These are phyloP conservation scores for Gonioctena quinquepunctata DNA, from an alignment of 1,140 invertebrate species.

Conservation along the genomic window DNA sequence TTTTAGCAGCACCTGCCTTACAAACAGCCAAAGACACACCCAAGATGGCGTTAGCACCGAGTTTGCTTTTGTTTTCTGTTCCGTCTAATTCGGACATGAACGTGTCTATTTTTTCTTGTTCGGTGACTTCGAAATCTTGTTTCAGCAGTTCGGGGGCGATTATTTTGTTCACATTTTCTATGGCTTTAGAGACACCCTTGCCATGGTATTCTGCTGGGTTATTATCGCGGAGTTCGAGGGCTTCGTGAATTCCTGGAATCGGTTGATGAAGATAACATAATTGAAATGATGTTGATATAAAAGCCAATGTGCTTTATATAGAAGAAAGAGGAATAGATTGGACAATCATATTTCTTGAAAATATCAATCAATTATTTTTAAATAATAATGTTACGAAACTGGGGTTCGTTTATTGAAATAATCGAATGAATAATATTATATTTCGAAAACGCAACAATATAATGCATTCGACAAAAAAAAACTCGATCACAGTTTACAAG, in stretches of 20 bases:
- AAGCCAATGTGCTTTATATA: too few relatives aligned
- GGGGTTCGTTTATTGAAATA: too few relatives aligned
- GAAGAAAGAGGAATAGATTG: too few relatives aligned
- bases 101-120: conserved; percentile 93
- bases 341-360: too few relatives aligned
- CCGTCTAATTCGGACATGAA: conserved; percentile 93
- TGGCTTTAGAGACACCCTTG: conserved; percentile 92
- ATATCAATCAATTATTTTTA: too few relatives aligned
- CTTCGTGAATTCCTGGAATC: conserved; percentile 82
- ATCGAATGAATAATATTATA: too few relatives aligned
- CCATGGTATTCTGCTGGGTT: conserved; percentile 91
- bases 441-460: too few relatives aligned
- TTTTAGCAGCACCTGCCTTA: conserved; percentile 96
- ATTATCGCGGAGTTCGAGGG: conserved; percentile 92
- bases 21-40: conserved; percentile 94
- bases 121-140: conserved; percentile 81
- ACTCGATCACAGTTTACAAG: too few relatives aligned
- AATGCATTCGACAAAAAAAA: too few relatives aligned
- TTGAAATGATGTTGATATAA: too few relatives aligned
- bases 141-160: conserved; percentile 87
- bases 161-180: conserved; percentile 86
- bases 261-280: neutral
- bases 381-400: too few relatives aligned
- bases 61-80: conserved; percentile 94
- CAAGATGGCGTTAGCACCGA: conserved; percentile 97